Evolutionary conservation across 2,797 vertebrate species (phyloP).

Genomic region (Petrocephalus schoutedeni): DNA sequence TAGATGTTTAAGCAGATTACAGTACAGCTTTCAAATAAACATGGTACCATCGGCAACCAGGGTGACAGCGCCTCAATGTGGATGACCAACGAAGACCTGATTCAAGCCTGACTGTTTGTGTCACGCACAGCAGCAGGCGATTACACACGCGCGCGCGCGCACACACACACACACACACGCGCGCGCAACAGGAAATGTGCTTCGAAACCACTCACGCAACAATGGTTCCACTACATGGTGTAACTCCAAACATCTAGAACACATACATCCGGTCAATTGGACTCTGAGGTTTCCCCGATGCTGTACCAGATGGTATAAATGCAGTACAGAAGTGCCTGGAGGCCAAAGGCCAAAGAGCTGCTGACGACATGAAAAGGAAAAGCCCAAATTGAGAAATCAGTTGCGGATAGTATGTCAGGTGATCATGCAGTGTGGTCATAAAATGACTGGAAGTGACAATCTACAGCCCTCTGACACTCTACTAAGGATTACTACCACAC

Average conservation of each 20-base stretch:
- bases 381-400: background rate
- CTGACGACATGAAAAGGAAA: background rate
- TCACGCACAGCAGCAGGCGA: background rate
- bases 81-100: background rate
- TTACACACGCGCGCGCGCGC: background rate
- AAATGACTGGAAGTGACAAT: background rate
- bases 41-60: background rate
- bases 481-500: background rate
- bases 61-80: slow-evolving; percentile 18
- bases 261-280: background rate
- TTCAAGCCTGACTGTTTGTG: background rate
- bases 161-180: background rate
- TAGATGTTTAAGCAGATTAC: background rate
- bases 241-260: background rate
- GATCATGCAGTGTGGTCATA: background rate
- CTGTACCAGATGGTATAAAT: background rate
- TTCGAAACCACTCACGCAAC: background rate
- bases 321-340: background rate
- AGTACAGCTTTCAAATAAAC: background rate
- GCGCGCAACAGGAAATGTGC: background rate
- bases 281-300: slow-evolving; percentile 11
- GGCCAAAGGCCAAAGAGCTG: background rate
- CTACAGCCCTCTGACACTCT: background rate
- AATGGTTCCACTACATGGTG: background rate
- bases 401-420: background rate